Evolutionary conservation across 2,113 vertebrate genomes (phyloP).

Genomic region (Pagrus major): DNA sequence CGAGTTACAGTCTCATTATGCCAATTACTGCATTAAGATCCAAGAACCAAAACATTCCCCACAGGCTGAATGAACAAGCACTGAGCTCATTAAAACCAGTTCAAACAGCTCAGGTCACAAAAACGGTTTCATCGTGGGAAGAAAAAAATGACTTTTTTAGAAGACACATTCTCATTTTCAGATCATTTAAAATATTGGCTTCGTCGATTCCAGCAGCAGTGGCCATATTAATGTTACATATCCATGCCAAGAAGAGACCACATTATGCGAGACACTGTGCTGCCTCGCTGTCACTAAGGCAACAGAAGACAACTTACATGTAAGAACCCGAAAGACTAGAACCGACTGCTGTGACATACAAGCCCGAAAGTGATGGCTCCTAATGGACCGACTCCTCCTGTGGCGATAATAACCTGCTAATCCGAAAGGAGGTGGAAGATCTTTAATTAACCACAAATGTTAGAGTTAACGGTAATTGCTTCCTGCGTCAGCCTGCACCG

Average conservation of each 20-base stretch:
- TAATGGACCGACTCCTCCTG: conserved; percentile 36
- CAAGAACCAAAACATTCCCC: conserved; percentile 39
- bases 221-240: conserved; percentile 23
- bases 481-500: conserved; percentile 18
- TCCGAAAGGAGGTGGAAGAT: conserved; percentile 39
- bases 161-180: conserved; percentile 17
- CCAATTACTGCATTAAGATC: conserved; percentile 51
- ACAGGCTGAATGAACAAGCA: conserved; percentile 28
- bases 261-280: conserved; percentile 1
- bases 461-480: conserved; percentile 35
- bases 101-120: conserved; percentile 34
- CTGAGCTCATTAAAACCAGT: conserved; percentile 67
- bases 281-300: background rate
- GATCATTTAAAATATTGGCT: conserved; percentile 10
- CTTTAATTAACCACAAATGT: conserved; percentile 65
- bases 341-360: conserved; percentile 27
- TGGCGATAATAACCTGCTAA: conserved; percentile 40
- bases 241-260: conserved; percentile 15
- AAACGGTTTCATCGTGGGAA: conserved; percentile 1
- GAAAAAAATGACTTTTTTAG: conserved; percentile 35
- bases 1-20: conserved; percentile 55
- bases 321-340: background rate
- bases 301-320: conserved; percentile 6
- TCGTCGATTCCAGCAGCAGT: background rate
- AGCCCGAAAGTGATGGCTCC: conserved; percentile 15